These are phyloP conservation scores for Sterrhoptilus dennistouni DNA, from an alignment of 2,113 vertebrate species.

Conservation along the genomic window DNA sequence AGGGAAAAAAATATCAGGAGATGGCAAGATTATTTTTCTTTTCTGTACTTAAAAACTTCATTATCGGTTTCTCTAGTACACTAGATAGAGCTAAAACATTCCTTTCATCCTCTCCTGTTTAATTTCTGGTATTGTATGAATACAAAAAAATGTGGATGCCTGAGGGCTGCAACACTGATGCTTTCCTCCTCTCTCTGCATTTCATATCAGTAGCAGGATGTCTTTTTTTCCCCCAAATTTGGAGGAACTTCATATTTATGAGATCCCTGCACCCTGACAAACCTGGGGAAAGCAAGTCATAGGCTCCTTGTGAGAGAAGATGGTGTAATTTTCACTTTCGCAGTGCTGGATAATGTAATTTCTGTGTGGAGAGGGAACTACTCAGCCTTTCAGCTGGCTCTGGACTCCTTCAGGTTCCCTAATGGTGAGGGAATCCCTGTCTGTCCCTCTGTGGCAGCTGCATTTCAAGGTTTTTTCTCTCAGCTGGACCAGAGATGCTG, in stretches of 20 bases:
- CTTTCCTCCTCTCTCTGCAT: neutral
- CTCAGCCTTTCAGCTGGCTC: neutral
- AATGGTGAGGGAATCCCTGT: neutral
- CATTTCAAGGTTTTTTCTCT: neutral
- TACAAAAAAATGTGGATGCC: neutral
- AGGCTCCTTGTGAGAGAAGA: neutral
- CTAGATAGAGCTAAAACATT: neutral
- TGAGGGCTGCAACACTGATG: neutral
- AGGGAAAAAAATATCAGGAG: neutral
- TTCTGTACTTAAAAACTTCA: neutral
- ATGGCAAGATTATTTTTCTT: neutral
- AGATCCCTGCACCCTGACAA: neutral
- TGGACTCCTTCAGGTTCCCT: neutral
- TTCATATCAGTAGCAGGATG: neutral
- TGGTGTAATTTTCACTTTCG: neutral
- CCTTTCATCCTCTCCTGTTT: neutral
- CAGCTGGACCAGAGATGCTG: neutral
- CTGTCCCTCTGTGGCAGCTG: neutral
- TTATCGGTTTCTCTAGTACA: neutral
- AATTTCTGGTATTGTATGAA: neutral
- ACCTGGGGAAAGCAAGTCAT: neutral
- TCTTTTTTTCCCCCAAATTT: neutral
- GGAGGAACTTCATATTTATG: neutral
- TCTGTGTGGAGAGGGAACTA: neutral
- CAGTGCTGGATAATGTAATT: accelerated